phyloP scores from a whole-genome alignment of 1,140 invertebrate species.

The Battus philenor region DNA sequence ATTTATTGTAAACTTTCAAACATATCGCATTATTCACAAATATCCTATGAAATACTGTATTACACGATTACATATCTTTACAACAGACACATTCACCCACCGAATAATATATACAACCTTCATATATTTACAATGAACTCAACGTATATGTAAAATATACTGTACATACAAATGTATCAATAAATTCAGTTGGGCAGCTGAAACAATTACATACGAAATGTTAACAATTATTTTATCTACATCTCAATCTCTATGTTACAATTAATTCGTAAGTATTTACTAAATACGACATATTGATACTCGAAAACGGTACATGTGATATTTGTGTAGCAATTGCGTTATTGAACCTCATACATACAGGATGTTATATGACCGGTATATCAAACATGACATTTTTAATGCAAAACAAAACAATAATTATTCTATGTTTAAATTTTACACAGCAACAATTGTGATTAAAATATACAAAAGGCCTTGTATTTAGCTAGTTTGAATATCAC shows the following conservation, averaged over 20 bases:
- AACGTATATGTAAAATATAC: slow-evolving; percentile 39
- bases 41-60: slow-evolving; percentile 35
- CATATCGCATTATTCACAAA: slow-evolving; percentile 6
- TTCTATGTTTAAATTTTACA: no score
- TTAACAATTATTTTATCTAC: slow-evolving; percentile 51
- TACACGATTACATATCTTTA: slow-evolving; percentile 24
- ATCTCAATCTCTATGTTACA: slow-evolving; percentile 38
- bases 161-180: slow-evolving; percentile 37
- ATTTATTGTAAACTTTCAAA: slow-evolving; percentile 23
- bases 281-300: no score
- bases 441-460: no score
- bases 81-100: slow-evolving; percentile 58
- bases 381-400: no score
- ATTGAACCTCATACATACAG: no score
- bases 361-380: no score
- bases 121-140: slow-evolving; percentile 24
- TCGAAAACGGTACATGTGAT: no score
- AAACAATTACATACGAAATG: slow-evolving; percentile 44
- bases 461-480: no score
- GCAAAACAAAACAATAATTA: no score
- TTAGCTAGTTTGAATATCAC: no score
- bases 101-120: slow-evolving; percentile 28
- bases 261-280: no score
- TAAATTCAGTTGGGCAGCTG: slow-evolving; percentile 24
- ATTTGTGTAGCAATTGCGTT: no score